Evolutionary conservation across 2,797 vertebrate genomes (phyloP), one percentile per base, ranked within the genome.

Genomic region (Sebastes paucispinis): DNA sequence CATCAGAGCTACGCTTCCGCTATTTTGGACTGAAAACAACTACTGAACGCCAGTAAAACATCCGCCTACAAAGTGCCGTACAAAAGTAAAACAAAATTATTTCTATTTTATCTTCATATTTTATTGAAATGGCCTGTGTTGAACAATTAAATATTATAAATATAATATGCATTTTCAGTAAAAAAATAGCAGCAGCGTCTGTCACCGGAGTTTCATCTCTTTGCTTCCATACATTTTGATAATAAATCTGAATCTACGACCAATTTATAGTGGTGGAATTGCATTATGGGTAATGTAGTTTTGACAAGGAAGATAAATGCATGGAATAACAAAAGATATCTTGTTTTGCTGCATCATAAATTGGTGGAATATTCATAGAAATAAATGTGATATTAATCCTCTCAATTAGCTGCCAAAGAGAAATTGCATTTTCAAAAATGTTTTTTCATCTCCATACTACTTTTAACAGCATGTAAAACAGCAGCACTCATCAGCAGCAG

Each of bases 161-260:
- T 47, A 47, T 43, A 43, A 43, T 47, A 47, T 0, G 3, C 43
- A 18, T 47, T 47, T 47, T 47, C 14, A 3, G 14, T 47, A 0
- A 6, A 7, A 7, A 47, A 47, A 47, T 18, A 0, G 14, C 0
- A 0, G 0, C 39, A 43, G 0, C 1, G 39, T 1, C 6, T 18
- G 6, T 18, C 14, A 18, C 43, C 6, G 6, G 43, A 47, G 43
- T 47, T 47, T 47, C 14, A 0, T 47, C 39, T 47, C 14, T 47
- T 47, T 8, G 3, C 43, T 47, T 47, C 43, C 6, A 47, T 47
- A 47, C 43, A 2, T 2, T 47, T 18, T 8, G 14, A 47, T 47
- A 47, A 47, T 18, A 16, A 16, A 47, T 47, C 43, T 47, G 43
- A 47, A 47, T 47, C 43, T 47, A 47, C 6, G 0, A 47, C 43